Conservation (phyloP, 1,140 invertebrate genomes). For the Musca vetustissima region DNA sequence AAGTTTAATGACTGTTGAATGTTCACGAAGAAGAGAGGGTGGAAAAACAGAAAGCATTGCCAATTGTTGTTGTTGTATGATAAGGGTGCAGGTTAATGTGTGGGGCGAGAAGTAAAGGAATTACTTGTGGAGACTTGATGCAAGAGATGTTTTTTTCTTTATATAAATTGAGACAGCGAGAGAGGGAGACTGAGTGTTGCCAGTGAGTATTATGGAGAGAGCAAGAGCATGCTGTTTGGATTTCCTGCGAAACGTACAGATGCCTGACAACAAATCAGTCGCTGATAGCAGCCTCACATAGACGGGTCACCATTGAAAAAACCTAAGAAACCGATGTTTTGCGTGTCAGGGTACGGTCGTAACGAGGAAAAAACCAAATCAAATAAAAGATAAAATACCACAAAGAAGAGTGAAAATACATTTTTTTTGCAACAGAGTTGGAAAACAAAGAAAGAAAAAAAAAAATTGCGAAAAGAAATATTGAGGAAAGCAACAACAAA, state of each 20-base stretch:
- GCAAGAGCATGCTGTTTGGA: neutral
- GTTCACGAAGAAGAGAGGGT: neutral
- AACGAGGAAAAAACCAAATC: no score
- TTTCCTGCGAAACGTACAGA: neutral
- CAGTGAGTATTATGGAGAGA: no score
- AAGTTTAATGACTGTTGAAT: conserved; percentile 19
- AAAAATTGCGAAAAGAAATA: no score
- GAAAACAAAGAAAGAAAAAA: no score
- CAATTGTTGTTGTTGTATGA: no score
- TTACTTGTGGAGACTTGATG: conserved; percentile 10
- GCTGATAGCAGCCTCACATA: conserved; percentile 21
- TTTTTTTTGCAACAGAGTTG: no score
- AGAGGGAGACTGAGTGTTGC: neutral
- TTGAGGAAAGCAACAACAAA: neutral
- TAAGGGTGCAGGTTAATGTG: no score
- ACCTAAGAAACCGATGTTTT: no score
- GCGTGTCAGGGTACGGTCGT: no score
- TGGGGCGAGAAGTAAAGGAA: neutral
- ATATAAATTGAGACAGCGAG: no score
- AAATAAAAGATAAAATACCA: no score
- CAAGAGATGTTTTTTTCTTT: conserved; percentile 8
- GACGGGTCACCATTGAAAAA: conserved; percentile 6
- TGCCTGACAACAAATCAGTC: conserved; percentile 23
- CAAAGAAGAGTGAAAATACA: no score
- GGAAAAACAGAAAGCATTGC: neutral